Evolutionary conservation across 1,140 invertebrate species (phyloP), one percentile per base, ranked within the genome.

Genomic region (Sinella curviseta): DNA sequence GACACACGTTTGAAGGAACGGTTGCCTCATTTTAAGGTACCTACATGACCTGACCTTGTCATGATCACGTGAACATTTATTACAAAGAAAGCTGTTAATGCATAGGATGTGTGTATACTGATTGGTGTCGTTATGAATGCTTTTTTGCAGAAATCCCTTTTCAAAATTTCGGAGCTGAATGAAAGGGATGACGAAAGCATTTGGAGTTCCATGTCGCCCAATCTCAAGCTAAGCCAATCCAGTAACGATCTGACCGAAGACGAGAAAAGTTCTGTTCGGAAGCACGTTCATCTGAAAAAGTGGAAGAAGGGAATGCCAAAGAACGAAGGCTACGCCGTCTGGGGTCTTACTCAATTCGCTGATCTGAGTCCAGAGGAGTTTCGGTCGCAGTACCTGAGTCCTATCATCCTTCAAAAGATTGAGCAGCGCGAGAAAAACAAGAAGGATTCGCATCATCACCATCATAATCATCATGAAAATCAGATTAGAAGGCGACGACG

Each of bases 361-460:
- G 93, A 95, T 85, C 87, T 95, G 85, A 91, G 90, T 20, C 89
- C 90, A 80, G 86, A 90, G 33, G 93, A 95, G 88, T 95, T 94
- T 84, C 75, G 88, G 79, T 82, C 88, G 24, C 83, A 88, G 54
- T 86, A 90, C 81, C 85, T 93, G 0, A 84, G 86, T 33, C 81
- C 86, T 20, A 85, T 86, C 74, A 80, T 83, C 86, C 85, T 30
- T 81, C 84, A 84, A 78, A 85, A 76, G 65, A 81, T 84, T 36
- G 1, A 75, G 76, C 73, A 81, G 79, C 73, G 85, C 85, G 76
- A 82, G 84, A 60, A 84, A 84, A 39, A 12, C 14, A 3, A 75
- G 1, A 26, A 20, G 16, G 34, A 79, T 26, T 36, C 39, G 35
- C 84, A 84, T 73, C 80, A 76, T 77, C 82, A 86, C 81, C 79